Conservation (phyloP, 2,113 vertebrate species). For the Henicopernis longicauda region DNA sequence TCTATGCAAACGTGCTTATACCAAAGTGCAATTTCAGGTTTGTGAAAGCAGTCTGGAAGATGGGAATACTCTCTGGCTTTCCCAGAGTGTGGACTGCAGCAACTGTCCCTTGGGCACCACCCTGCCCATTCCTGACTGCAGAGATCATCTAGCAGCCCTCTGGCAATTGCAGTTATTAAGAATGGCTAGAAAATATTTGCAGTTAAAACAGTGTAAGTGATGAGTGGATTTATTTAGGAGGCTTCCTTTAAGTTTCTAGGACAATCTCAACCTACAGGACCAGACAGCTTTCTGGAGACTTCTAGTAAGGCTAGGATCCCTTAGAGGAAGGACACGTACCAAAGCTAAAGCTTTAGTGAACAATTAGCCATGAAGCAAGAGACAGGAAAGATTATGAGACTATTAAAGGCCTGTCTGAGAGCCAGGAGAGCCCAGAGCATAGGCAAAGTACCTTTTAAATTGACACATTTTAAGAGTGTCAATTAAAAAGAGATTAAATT, state of each 20-base stretch:
- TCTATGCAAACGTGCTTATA: neutral
- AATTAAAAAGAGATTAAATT: constrained; percentile 25
- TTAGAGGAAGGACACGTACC: neutral
- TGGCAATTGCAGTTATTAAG: neutral
- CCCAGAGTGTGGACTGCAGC: neutral
- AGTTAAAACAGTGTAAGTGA: neutral
- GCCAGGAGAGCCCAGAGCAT: neutral
- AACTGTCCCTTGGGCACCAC: neutral
- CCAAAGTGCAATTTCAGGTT: neutral
- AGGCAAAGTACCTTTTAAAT: neutral
- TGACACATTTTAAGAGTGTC: neutral
- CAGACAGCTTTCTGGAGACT: neutral
- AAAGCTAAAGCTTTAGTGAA: neutral
- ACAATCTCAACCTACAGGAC: neutral
- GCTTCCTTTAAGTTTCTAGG: neutral
- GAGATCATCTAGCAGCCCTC: neutral
- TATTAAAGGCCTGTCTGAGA: neutral
- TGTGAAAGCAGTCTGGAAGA: neutral
- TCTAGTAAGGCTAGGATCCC: neutral
- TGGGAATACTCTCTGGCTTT: neutral
- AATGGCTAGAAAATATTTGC: neutral
- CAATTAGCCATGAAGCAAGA: neutral
- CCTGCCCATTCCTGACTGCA: neutral
- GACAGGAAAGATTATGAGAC: neutral
- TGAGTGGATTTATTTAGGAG: neutral